Evolutionary conservation across 2,797 vertebrate genomes (phyloP), one percentile per base, ranked within the genome.

Genomic region (Antennarius maculatus): DNA sequence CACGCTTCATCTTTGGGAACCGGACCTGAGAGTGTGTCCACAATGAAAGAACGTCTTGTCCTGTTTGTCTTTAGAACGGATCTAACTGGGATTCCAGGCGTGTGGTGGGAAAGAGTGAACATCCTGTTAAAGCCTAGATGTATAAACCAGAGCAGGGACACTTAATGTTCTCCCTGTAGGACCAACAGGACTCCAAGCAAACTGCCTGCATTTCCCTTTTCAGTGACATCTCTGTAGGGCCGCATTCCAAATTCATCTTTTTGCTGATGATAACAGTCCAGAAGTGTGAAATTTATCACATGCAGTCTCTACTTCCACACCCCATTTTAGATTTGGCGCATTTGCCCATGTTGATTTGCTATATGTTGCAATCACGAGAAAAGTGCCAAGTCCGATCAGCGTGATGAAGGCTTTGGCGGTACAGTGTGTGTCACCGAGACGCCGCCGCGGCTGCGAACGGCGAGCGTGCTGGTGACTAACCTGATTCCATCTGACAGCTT

Each of bases 401-500:
- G 5, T 56, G 79, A 80, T 58, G 54, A 43, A 27, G 28, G 60
- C 46, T 65, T 72, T 62, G 56, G 53, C 61, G 74, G 54, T 64
- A 69, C 77, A 77, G 74, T 76, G 45, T 71, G 63, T 79, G 74
- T 85, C 79, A 75, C 71, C 16, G 29, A 45, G 31, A 59, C 69
- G 59, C 63, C 72, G 81, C 80, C 79, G 71, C 76, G 68, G 63
- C 72, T 65, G 43, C 27, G 23, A 79, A 83, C 56, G 9, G 74
- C 64, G 51, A 74, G 45, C 77, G 82, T 54, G 13, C 67, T 72
- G 79, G 77, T 87, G 87, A 88, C 83, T 84, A 81, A 82, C 75
- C 71, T 86, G 77, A 90, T 87, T 85, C 76, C 69, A 79, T 83
- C 77, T 81, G 87, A 87, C 87, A 90, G 82, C 83, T 83, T 89